phyloP scores from a whole-genome alignment of 2,888 invertebrate species.

The Alentia gelatinosa region DNA sequence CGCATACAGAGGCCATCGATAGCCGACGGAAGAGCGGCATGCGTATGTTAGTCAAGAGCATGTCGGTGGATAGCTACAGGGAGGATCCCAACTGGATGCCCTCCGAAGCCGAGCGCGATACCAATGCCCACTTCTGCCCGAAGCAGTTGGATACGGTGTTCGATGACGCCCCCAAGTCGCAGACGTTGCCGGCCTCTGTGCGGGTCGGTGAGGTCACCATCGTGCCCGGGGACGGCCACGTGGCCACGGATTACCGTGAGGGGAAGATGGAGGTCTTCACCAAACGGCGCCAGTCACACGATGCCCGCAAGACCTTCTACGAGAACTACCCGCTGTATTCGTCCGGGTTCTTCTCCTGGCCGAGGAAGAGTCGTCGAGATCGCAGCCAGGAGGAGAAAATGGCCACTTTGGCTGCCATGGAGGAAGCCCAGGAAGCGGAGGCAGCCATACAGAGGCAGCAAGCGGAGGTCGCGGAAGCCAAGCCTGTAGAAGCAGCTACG shows the following conservation, averaged over 20 bases:
- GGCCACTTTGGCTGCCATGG: neutral
- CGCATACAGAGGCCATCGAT: constrained; percentile 27
- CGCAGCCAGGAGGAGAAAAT: neutral
- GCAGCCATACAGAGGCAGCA: neutral
- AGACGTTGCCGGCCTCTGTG: constrained; percentile 61
- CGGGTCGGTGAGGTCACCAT: constrained; percentile 57
- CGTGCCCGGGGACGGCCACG: neutral
- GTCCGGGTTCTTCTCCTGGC: constrained; percentile 39
- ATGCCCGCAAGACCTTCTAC: constrained; percentile 61
- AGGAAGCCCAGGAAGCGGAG: neutral
- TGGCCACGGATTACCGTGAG: neutral
- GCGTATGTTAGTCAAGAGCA: constrained; percentile 59
- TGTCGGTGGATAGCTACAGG: constrained; percentile 57
- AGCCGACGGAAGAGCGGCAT: constrained; percentile 55
- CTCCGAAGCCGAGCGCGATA: neutral
- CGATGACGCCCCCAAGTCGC: constrained; percentile 61
- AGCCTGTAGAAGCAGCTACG: neutral
- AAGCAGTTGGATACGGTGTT: constrained; percentile 49
- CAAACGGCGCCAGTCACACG: neutral
- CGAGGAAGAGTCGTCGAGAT: constrained; percentile 16
- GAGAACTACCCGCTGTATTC: constrained; percentile 59
- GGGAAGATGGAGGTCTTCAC: neutral
- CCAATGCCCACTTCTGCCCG: neutral
- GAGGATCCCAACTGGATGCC: constrained; percentile 11
- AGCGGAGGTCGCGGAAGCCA: neutral